Percentiles rank a stretch among this genome's conserved stretches.
Evolutionary conservation across 2,888 invertebrate genomes (phyloP).

Genomic region (Ornithoptera priamus): DNA sequence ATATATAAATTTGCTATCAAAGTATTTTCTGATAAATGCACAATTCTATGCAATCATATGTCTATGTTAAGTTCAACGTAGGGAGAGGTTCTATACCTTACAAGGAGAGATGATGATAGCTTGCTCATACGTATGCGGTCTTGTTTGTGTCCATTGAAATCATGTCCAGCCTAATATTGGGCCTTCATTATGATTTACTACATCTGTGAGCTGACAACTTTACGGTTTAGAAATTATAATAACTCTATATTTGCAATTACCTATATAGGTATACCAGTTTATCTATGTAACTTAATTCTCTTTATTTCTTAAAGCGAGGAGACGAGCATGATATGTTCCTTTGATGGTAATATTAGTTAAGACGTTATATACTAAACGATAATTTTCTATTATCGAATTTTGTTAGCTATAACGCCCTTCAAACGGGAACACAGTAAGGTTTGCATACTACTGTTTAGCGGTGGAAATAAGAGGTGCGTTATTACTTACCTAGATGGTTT

Average conservation of each 20-base stretch:
- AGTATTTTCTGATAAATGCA: constrained; percentile 2
- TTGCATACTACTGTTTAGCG: too few species aligned
- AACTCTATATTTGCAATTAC: background rate
- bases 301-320: too few species aligned
- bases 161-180: constrained; percentile 60
- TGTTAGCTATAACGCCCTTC: too few species aligned
- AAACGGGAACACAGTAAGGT: too few species aligned
- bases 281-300: too few species aligned
- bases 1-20: background rate
- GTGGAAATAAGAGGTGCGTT: too few species aligned
- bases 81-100: constrained; percentile 39
- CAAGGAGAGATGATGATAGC: constrained; percentile 55
- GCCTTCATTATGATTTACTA: constrained; percentile 61
- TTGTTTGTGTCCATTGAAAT: constrained; percentile 67
- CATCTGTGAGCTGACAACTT: constrained; percentile 43
- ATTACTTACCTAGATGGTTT: too few species aligned
- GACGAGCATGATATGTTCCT: too few species aligned
- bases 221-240: background rate
- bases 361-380: too few species aligned
- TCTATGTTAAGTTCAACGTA: constrained; percentile 37
- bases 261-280: too few species aligned
- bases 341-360: too few species aligned
- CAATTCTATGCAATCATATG: constrained; percentile 39
- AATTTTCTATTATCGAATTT: too few species aligned
- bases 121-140: constrained; percentile 63